A percentile compares a stretch with the other conserved stretches of the same genome.
Conservation (phyloP, 2,888 invertebrate species). For the Urechis unicinctus region DNA sequence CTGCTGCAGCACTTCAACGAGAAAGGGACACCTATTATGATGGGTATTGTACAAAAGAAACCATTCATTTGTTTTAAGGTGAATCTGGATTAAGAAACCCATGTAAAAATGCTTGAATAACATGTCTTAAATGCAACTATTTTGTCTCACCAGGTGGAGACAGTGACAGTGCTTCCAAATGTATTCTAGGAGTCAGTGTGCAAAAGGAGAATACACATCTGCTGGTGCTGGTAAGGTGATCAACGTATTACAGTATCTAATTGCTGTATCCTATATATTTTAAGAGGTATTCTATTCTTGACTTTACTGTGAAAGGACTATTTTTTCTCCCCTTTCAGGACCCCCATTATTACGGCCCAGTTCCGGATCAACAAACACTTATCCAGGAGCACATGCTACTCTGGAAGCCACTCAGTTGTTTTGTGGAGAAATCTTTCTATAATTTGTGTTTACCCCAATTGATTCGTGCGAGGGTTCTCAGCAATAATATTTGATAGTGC, state of each 20-base stretch:
- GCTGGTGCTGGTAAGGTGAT: slow-evolving; percentile 35
- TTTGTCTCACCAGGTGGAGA: slow-evolving; percentile 59
- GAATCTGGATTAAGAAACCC: no score
- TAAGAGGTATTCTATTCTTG: no score
- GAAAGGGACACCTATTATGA: slow-evolving; percentile 66
- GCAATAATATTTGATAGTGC: no score
- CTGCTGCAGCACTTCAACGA: slow-evolving; percentile 60
- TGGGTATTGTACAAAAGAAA: slow-evolving; percentile 54
- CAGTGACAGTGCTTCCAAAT: slow-evolving; percentile 60
- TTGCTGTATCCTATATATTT: no score
- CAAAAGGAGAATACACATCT: slow-evolving; percentile 19
- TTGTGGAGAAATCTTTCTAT: slow-evolving; percentile 36
- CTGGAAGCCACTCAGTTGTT: slow-evolving; percentile 32
- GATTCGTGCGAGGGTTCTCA: no score
- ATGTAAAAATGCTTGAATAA: no score
- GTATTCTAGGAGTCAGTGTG: slow-evolving; percentile 58
- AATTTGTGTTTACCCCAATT: slow-evolving; percentile 40
- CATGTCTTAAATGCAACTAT: no score
- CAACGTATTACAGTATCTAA: no score
- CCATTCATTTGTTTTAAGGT: background rate
- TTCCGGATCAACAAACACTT: slow-evolving; percentile 5
- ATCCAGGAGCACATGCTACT: slow-evolving; percentile 21
- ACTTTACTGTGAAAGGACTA: no score
- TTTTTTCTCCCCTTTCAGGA: no score
- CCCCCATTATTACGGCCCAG: slow-evolving; percentile 34